Evolutionary conservation across 2,113 vertebrate genomes (phyloP).

Genomic region (Coryphaenoides rupestris): DNA sequence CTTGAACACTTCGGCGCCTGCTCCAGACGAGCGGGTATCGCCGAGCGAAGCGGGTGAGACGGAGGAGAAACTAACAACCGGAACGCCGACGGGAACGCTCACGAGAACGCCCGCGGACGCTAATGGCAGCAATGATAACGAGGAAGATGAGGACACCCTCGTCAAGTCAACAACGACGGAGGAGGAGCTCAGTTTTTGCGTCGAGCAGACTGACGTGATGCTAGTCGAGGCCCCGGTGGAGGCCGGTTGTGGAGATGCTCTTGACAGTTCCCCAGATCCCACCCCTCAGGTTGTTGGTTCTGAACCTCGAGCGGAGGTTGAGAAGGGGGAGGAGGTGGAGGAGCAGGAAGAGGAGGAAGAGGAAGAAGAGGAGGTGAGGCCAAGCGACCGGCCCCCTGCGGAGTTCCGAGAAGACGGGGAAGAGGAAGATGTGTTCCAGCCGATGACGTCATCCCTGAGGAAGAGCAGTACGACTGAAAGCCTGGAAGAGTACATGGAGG

Average conservation of each 20-base stretch:
- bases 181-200: conserved; percentile 16
- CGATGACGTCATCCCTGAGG: conserved; percentile 55
- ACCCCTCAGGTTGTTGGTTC: neutral
- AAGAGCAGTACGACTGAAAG: conserved; percentile 76
- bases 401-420: conserved; percentile 31
- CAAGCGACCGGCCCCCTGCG: conserved; percentile 27
- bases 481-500: conserved; percentile 84
- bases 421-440: neutral
- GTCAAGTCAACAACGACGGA: neutral
- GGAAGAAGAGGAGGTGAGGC: conserved; percentile 42
- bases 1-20: conserved; percentile 50
- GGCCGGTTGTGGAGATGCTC: too few species aligned
- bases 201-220: conserved; percentile 18
- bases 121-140: too few species aligned
- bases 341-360: conserved; percentile 21
- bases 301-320: conserved; percentile 26
- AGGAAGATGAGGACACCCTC: neutral
- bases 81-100: too few species aligned
- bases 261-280: too few species aligned
- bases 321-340: conserved; percentile 14
- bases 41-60: too few species aligned
- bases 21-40: conserved; percentile 44
- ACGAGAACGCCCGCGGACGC: too few species aligned
- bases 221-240: conserved; percentile 14
- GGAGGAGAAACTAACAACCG: too few species aligned